Conservation (phyloP, 2,797 vertebrate species). For the Brachyalestes nurse region DNA sequence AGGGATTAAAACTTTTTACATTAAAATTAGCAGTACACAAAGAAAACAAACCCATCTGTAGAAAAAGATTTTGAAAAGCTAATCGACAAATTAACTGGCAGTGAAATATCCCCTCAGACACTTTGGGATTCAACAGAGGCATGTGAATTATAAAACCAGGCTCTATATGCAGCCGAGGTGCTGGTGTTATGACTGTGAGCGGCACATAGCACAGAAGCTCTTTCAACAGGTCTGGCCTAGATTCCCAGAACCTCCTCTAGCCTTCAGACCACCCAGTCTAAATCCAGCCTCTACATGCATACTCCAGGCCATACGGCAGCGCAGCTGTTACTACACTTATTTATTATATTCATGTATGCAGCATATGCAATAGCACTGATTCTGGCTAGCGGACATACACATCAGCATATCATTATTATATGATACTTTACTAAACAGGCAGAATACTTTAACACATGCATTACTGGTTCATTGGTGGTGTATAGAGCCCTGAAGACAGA, state of each 20-base stretch:
- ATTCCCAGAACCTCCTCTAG: neutral
- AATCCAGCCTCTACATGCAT: neutral
- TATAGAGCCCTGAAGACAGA: neutral
- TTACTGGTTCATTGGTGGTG: constrained; percentile 13
- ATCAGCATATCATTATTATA: neutral
- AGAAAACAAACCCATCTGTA: neutral
- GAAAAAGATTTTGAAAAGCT: neutral
- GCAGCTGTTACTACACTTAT: constrained; percentile 19
- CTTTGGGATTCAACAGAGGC: constrained; percentile 13
- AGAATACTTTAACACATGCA: neutral
- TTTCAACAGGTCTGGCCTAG: neutral
- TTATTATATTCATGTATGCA: constrained; percentile 19
- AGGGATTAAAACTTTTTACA: too few relatives aligned
- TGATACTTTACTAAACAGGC: neutral
- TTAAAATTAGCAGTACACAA: neutral
- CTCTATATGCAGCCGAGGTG: constrained; percentile 16
- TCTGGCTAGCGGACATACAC: neutral
- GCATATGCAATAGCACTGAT: neutral
- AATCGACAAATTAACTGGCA: neutral
- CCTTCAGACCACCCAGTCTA: constrained; percentile 8
- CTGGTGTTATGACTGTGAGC: neutral
- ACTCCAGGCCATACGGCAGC: neutral
- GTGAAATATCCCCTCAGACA: neutral
- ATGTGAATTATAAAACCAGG: constrained; percentile 23
- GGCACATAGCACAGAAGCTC: constrained; percentile 13